Conservation (phyloP, 2,797 vertebrate genomes). For the Syndactyla subalaris region DNA sequence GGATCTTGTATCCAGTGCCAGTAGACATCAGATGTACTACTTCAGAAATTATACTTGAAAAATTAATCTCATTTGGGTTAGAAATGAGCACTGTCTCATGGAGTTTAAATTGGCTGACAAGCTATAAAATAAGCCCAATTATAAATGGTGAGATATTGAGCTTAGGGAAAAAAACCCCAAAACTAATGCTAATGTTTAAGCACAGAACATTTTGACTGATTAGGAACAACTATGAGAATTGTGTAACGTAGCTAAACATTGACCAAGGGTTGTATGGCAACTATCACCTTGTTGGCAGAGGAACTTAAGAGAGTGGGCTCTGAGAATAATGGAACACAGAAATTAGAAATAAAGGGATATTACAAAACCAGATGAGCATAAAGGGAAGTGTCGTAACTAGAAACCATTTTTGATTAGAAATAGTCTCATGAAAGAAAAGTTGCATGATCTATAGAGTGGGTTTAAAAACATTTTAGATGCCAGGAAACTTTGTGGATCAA, state of each 20-base stretch:
- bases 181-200: neutral
- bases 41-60: neutral
- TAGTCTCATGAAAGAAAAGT: neutral
- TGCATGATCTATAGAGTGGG: neutral
- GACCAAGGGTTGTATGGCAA: neutral
- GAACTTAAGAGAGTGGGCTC: neutral
- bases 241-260: neutral
- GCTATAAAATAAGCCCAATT: neutral
- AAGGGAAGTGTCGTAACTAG: neutral
- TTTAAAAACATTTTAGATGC: neutral
- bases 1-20: neutral
- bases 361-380: neutral
- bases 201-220: neutral
- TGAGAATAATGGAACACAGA: neutral
- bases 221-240: neutral
- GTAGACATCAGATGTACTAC: neutral
- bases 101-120: slow-evolving; percentile 18
- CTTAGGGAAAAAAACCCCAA: neutral
- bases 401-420: neutral
- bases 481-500: neutral
- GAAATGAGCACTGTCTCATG: neutral
- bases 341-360: neutral
- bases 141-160: neutral
- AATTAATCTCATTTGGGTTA: neutral
- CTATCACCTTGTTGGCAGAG: neutral